Percentiles rank a stretch among this genome's conserved stretches.
Conservation (phyloP, 2,888 invertebrate genomes). For the Drosophila multiciliata region DNA sequence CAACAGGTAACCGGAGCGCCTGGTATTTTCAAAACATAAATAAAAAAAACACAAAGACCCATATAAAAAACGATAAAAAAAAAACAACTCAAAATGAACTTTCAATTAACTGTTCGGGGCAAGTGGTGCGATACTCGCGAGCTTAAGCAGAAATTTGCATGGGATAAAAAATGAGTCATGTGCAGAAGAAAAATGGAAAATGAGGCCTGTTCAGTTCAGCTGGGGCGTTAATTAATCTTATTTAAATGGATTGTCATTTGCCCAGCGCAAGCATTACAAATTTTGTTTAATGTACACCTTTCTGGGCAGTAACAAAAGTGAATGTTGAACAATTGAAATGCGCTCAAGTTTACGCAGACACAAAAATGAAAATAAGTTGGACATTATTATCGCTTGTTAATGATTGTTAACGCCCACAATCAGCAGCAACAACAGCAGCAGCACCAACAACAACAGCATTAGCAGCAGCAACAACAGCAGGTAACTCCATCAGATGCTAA, state of each 20-base stretch:
- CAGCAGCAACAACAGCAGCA: conserved; percentile 16
- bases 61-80: conserved; percentile 1
- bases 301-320: conserved; percentile 59
- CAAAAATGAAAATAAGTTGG: conserved; percentile 20
- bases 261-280: conserved; percentile 54
- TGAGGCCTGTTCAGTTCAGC: conserved; percentile 53
- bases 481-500: conserved; percentile 35
- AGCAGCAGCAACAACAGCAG: conserved; percentile 16
- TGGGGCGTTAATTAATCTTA: conserved; percentile 75
- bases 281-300: conserved; percentile 54
- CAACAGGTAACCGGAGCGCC: conserved; percentile 40
- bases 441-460: not conserved
- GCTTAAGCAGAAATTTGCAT: conserved; percentile 30
- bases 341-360: conserved; percentile 46
- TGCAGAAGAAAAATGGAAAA: conserved; percentile 36
- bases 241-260: conserved; percentile 75
- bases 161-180: conserved; percentile 42
- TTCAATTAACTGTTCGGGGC: conserved; percentile 44
- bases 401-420: conserved; percentile 69
- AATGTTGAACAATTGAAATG: conserved; percentile 73
- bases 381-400: conserved; percentile 75
- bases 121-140: conserved; percentile 11
- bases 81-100: conserved; percentile 39
- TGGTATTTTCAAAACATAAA: conserved; percentile 6
- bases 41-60: conserved; percentile 1